Evolutionary conservation across 2,888 invertebrate genomes (phyloP).

Genomic region (Rhodophaea formosa): DNA sequence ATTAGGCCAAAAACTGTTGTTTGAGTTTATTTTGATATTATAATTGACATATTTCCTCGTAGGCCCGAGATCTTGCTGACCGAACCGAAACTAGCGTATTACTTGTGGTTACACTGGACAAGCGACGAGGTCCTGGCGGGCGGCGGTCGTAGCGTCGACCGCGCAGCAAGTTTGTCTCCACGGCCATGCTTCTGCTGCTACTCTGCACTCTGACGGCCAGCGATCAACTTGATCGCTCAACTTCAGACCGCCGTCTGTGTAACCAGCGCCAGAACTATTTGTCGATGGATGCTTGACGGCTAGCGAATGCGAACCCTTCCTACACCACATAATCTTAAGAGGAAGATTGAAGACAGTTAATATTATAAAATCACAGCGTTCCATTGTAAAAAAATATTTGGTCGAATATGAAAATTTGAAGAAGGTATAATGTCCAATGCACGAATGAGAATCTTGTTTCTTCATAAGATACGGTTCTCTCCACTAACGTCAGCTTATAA

Average conservation of each 20-base stretch:
- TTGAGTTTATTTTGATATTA: neutral
- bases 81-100: neutral
- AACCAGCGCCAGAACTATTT: neutral
- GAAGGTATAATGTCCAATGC: neutral
- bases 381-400: neutral
- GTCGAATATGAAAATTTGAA: slow-evolving; percentile 1
- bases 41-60: slow-evolving; percentile 6
- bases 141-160: too few species aligned
- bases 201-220: too few species aligned
- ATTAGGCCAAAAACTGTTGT: neutral
- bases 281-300: neutral
- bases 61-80: slow-evolving; percentile 1
- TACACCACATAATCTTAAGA: slow-evolving; percentile 10
- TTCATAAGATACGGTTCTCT: neutral
- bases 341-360: slow-evolving; percentile 16
- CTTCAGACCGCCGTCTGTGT: neutral
- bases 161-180: too few species aligned
- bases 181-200: too few species aligned
- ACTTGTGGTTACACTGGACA: neutral
- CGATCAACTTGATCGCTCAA: neutral
- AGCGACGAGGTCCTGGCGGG: neutral
- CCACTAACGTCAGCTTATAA: neutral
- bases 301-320: neutral
- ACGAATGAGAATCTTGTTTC: neutral
- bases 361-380: slow-evolving; percentile 6